phyloP scores from a whole-genome alignment of 2,113 vertebrate genomes.

The Triplophysa tibetana region DNA sequence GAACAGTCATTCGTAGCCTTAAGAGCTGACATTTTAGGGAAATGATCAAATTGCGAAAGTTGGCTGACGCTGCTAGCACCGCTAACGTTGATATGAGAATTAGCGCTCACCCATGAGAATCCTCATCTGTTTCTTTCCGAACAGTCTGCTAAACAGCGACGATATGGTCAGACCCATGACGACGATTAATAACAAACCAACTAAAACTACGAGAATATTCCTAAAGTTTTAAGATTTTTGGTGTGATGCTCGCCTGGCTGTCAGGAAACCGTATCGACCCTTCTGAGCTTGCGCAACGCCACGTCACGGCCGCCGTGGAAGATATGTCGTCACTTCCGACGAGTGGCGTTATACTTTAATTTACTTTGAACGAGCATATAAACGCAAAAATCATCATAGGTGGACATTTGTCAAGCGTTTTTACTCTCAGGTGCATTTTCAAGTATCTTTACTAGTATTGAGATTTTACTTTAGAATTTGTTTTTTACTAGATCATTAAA shows the following conservation, averaged over 20 bases:
- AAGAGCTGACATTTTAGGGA: background rate
- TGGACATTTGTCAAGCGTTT: too few relatives aligned
- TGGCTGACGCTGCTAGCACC: constrained; percentile 10
- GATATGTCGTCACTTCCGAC: constrained; percentile 63
- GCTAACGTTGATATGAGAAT: background rate
- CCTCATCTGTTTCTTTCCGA: constrained; percentile 92
- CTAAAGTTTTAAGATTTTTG: background rate
- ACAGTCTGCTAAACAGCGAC: constrained; percentile 77
- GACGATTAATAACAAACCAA: background rate
- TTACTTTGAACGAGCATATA: too few relatives aligned
- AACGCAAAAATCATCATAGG: too few relatives aligned
- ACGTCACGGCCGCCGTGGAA: constrained; percentile 78
- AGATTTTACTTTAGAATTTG: too few relatives aligned
- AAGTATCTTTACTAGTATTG: too few relatives aligned
- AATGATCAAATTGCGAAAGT: constrained; percentile 11
- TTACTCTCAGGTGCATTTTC: too few relatives aligned
- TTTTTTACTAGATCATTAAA: too few relatives aligned
- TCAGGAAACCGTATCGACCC: background rate
- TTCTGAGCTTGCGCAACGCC: constrained; percentile 59
- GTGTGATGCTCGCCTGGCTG: constrained; percentile 3
- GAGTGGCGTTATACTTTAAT: too few relatives aligned
- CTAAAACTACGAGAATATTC: background rate
- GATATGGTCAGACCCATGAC: constrained; percentile 85
- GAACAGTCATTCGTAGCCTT: background rate
- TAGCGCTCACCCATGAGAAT: constrained; percentile 83